phyloP scores from a whole-genome alignment of 2,888 invertebrate species.

The Drosophila setosimentum region DNA sequence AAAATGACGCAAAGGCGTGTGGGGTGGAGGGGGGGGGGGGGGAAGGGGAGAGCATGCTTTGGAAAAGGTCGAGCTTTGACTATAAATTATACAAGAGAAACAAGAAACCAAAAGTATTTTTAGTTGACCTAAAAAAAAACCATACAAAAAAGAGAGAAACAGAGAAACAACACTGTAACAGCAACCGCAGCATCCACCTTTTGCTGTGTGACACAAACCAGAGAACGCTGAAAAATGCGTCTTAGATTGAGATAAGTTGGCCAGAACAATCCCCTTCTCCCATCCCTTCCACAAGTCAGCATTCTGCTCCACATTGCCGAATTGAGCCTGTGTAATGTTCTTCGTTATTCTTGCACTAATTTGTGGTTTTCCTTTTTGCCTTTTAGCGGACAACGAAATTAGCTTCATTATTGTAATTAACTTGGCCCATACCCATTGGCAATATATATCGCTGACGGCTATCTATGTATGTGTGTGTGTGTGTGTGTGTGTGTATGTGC shows the following conservation, averaged over 20 bases:
- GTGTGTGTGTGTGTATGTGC: not conserved
- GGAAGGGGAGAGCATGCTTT: not conserved
- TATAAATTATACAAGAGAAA: conserved; percentile 60
- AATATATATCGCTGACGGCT: conserved; percentile 7
- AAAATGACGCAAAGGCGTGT: conserved; percentile 30
- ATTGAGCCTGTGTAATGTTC: conserved; percentile 40
- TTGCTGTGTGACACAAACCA: conserved; percentile 54
- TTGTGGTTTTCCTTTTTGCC: conserved; percentile 66
- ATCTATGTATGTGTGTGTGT: not conserved
- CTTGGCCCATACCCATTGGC: conserved; percentile 49
- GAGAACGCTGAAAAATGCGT: conserved; percentile 59
- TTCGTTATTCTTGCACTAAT: conserved; percentile 61
- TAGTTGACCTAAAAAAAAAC: conserved; percentile 53
- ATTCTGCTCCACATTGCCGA: not conserved
- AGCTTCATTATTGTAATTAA: conserved; percentile 73
- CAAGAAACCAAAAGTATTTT: conserved; percentile 57
- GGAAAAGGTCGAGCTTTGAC: conserved; percentile 33
- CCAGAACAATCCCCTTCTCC: not conserved
- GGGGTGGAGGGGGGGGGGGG: not conserved
- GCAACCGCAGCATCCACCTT: conserved; percentile 28
- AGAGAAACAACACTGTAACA: conserved; percentile 12
- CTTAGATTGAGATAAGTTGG: conserved; percentile 66
- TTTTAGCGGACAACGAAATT: conserved; percentile 60
- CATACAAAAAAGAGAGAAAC: conserved; percentile 8
- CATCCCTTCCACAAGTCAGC: not conserved